Conservation (phyloP, 2,113 vertebrate genomes). For the Corythoichthys haematopterus region DNA sequence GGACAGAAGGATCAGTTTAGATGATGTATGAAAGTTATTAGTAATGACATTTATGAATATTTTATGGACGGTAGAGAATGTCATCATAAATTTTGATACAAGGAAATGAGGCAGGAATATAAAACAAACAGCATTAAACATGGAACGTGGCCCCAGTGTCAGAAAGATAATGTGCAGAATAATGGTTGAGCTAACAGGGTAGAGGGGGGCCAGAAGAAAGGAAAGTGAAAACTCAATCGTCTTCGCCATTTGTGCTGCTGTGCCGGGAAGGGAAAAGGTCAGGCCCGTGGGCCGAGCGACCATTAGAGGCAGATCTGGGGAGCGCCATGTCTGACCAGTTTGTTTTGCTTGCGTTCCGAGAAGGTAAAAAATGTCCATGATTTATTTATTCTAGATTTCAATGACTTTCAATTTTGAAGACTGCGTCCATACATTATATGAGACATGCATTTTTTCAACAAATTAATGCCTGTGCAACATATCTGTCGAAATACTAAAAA, state of each 20-base stretch:
- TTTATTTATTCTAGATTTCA: slow-evolving; percentile 51
- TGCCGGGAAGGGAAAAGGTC: slow-evolving; percentile 35
- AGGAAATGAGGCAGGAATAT: slow-evolving; percentile 76
- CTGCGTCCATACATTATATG: background rate
- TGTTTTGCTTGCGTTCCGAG: slow-evolving; percentile 20
- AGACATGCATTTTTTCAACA: background rate
- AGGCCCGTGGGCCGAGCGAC: slow-evolving; percentile 12
- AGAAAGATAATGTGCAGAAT: slow-evolving; percentile 59
- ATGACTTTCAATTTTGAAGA: slow-evolving; percentile 21
- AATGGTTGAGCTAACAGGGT: slow-evolving; percentile 39
- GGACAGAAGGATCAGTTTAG: slow-evolving; percentile 76
- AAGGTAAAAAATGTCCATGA: slow-evolving; percentile 39
- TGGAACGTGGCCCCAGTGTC: slow-evolving; percentile 68
- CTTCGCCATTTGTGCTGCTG: slow-evolving; percentile 28
- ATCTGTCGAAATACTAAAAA: background rate
- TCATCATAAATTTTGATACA: slow-evolving; percentile 79
- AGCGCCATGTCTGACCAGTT: background rate
- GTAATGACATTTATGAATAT: slow-evolving; percentile 83
- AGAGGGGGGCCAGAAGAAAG: slow-evolving; percentile 18
- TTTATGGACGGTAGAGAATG: slow-evolving; percentile 77
- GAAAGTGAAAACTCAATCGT: slow-evolving; percentile 37
- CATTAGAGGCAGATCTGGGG: slow-evolving; percentile 9
- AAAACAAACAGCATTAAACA: slow-evolving; percentile 82
- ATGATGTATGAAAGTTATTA: slow-evolving; percentile 81
- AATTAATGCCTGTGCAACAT: background rate